Percentiles rank a stretch among this genome's conserved stretches.
phyloP scores from a whole-genome alignment of 2,888 invertebrate genomes.

The Drosophila anomalata region DNA sequence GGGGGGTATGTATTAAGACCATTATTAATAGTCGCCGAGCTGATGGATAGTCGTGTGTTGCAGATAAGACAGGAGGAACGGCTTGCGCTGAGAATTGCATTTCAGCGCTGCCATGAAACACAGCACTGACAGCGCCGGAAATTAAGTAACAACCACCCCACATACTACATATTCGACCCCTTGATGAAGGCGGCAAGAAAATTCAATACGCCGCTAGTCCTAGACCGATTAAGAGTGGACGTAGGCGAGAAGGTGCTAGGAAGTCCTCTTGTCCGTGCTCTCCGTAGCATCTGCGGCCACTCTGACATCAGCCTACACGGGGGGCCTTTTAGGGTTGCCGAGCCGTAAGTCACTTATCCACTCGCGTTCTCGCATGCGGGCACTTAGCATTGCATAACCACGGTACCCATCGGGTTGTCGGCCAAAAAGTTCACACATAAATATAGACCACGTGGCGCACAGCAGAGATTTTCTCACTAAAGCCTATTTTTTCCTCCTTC shows the following conservation, averaged over 20 bases:
- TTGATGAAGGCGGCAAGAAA: too few relatives aligned
- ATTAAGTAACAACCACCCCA: too few relatives aligned
- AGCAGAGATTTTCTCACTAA: not conserved
- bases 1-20: conserved; percentile 26
- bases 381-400: conserved; percentile 42
- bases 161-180: too few relatives aligned
- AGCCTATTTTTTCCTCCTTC: not conserved
- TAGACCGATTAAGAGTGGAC: too few relatives aligned
- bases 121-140: too few relatives aligned
- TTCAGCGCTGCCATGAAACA: too few relatives aligned
- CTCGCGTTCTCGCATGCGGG: conserved; percentile 17
- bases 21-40: conserved; percentile 26
- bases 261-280: not conserved
- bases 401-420: not conserved
- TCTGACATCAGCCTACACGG: not conserved
- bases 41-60: not conserved
- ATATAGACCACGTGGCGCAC: conserved; percentile 14
- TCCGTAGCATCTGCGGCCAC: not conserved
- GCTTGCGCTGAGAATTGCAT: not conserved
- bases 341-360: not conserved
- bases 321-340: not conserved
- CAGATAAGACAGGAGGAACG: not conserved
- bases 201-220: too few relatives aligned
- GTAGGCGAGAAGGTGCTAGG: too few relatives aligned
- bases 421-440: conserved; percentile 16